phyloP scores from a whole-genome alignment of 53 echinoderm and acorn worm genomes.

The Luidia sarsii region DNA sequence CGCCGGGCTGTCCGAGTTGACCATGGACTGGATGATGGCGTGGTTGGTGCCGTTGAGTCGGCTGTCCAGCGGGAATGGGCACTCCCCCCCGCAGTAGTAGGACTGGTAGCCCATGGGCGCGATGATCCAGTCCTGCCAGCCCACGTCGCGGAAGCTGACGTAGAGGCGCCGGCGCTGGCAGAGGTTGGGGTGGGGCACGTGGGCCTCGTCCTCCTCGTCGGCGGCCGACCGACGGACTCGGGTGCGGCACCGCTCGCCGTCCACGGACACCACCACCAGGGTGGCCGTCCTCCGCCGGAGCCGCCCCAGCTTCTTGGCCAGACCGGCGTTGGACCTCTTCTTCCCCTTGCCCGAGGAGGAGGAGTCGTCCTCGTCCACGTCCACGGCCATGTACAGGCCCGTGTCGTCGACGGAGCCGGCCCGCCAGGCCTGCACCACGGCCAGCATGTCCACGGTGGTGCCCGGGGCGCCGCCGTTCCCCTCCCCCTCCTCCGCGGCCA shows the following conservation, averaged over 20 bases:
- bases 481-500: too few species aligned
- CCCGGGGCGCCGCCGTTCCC: slow-evolving; percentile 27
- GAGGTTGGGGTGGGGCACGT: slow-evolving; percentile 42
- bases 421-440: slow-evolving; percentile 62
- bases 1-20: slow-evolving; percentile 70
- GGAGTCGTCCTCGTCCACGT: slow-evolving; percentile 15
- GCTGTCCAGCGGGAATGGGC: slow-evolving; percentile 90
- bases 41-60: slow-evolving; percentile 94
- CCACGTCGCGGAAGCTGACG: slow-evolving; percentile 94
- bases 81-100: slow-evolving; percentile 92
- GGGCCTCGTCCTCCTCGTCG: background rate
- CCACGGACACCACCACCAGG: slow-evolving; percentile 74
- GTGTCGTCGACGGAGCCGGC: slow-evolving; percentile 39
- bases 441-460: slow-evolving; percentile 52
- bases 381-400: slow-evolving; percentile 66
- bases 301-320: slow-evolving; percentile 27
- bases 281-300: slow-evolving; percentile 46
- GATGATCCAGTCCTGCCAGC: slow-evolving; percentile 99
- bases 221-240: slow-evolving; percentile 54
- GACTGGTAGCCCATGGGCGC: slow-evolving; percentile 98
- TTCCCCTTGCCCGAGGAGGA: too few species aligned
- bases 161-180: slow-evolving; percentile 85
- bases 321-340: slow-evolving; percentile 29
- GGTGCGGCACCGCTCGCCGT: slow-evolving; percentile 58
- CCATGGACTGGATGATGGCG: slow-evolving; percentile 96